Conservation (phyloP, 2,888 invertebrate genomes). For the Syrphus vitripennis region DNA sequence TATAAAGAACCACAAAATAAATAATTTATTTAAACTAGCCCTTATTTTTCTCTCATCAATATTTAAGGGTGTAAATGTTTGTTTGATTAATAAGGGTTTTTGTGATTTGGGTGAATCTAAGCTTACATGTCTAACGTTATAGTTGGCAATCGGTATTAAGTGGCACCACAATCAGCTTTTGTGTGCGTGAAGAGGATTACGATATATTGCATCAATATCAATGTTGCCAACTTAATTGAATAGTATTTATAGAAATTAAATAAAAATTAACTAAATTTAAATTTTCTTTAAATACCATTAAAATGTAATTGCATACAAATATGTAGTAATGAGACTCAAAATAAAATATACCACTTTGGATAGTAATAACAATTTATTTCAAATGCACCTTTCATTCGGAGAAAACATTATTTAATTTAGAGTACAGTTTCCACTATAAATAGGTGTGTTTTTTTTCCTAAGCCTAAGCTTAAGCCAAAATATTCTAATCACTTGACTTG, state of each 20-base stretch:
- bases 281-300: too few species aligned
- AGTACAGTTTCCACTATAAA: too few species aligned
- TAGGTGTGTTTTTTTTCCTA: too few species aligned
- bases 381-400: too few species aligned
- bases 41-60: background rate
- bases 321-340: too few species aligned
- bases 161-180: slow-evolving; percentile 11
- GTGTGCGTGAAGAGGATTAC: slow-evolving; percentile 6
- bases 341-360: too few species aligned
- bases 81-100: slow-evolving; percentile 9
- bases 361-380: too few species aligned
- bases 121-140: background rate
- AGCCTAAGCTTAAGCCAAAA: too few species aligned
- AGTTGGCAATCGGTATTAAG: slow-evolving; percentile 10
- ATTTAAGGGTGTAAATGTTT: slow-evolving; percentile 10
- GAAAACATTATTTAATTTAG: too few species aligned
- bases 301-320: too few species aligned
- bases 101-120: background rate
- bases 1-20: background rate
- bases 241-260: background rate
- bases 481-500: too few species aligned
- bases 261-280: background rate
- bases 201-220: background rate
- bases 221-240: background rate
- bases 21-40: slow-evolving; percentile 14